Percentiles rank a stretch among this genome's conserved stretches.
These are phyloP conservation scores for Lycopodina hypogea DNA, from an alignment of 37 sponge, comb jelly and placozoan species.

Conservation along the genomic window DNA sequence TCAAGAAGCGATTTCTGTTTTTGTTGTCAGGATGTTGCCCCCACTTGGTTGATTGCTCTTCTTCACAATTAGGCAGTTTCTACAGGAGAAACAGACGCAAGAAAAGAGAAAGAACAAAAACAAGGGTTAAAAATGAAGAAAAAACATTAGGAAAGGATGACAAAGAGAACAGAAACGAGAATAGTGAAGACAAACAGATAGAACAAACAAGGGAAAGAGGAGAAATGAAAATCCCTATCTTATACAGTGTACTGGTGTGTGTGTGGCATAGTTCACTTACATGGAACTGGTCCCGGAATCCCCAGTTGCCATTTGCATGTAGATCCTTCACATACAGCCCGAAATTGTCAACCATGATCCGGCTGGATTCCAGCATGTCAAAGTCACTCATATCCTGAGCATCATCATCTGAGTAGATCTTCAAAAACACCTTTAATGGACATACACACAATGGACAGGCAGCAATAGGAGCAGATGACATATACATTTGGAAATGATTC, in stretches of 20 bases:
- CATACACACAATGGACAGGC: background rate
- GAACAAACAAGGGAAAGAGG: background rate
- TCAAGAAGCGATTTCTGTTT: constrained; percentile 26
- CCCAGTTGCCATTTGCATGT: constrained; percentile 27
- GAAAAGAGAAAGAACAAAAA: background rate
- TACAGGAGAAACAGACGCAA: background rate
- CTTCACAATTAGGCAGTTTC: constrained; percentile 22
- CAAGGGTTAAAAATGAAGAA: background rate
- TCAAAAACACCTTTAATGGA: background rate
- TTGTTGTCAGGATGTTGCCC: constrained; percentile 14
- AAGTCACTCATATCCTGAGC: background rate
- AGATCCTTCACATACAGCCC: constrained; percentile 21
- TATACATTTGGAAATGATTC: too few relatives aligned
- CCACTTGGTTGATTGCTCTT: background rate
- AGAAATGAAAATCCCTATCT: background rate
- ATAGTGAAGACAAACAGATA: background rate
- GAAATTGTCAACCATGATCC: constrained; percentile 7
- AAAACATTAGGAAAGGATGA: background rate
- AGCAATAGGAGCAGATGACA: too few relatives aligned
- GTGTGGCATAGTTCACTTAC: constrained; percentile 6
- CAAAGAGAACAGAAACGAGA: background rate
- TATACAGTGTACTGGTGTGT: background rate
- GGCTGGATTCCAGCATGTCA: background rate
- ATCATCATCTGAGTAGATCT: constrained; percentile 14
- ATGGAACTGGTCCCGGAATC: constrained; percentile 35